phyloP scores from a whole-genome alignment of 2,797 vertebrate species.

The Rhynchonycteris naso region DNA sequence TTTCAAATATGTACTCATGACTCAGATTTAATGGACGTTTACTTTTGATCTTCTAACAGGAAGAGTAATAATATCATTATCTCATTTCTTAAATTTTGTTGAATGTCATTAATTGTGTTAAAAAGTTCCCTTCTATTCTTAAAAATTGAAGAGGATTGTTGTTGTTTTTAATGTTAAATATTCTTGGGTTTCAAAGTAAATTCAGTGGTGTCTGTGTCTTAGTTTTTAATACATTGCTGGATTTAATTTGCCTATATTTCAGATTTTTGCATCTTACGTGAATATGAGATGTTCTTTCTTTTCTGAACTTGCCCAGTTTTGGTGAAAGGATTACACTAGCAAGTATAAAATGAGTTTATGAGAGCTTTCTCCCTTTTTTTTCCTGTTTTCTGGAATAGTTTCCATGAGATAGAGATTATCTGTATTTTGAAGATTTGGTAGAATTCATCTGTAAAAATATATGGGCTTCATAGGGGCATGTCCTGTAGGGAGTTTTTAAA shows the following conservation, averaged over 20 bases:
- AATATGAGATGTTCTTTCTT: not conserved
- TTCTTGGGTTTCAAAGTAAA: not conserved
- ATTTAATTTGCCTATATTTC: conserved; percentile 1
- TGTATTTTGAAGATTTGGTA: not conserved
- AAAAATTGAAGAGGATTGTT: conserved; percentile 3
- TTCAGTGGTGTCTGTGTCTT: not conserved
- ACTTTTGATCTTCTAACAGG: not conserved
- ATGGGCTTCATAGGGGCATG: not conserved
- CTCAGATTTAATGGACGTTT: not conserved
- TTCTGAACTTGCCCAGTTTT: not conserved
- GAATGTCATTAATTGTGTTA: not conserved
- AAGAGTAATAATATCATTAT: not conserved
- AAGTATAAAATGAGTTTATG: conserved; percentile 2
- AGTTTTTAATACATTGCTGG: conserved; percentile 5
- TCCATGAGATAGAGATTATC: not conserved
- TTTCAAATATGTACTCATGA: not conserved
- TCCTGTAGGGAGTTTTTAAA: not conserved
- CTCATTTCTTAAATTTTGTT: not conserved
- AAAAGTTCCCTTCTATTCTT: not conserved
- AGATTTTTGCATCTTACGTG: not conserved
- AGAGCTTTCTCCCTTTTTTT: not conserved
- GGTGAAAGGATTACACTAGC: not conserved
- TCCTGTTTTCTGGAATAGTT: conserved; percentile 5
- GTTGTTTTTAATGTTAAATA: not conserved
- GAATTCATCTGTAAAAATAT: not conserved